These are phyloP conservation scores for Colaptes auratus DNA, from an alignment of 2,113 vertebrate species.

Conservation along the genomic window DNA sequence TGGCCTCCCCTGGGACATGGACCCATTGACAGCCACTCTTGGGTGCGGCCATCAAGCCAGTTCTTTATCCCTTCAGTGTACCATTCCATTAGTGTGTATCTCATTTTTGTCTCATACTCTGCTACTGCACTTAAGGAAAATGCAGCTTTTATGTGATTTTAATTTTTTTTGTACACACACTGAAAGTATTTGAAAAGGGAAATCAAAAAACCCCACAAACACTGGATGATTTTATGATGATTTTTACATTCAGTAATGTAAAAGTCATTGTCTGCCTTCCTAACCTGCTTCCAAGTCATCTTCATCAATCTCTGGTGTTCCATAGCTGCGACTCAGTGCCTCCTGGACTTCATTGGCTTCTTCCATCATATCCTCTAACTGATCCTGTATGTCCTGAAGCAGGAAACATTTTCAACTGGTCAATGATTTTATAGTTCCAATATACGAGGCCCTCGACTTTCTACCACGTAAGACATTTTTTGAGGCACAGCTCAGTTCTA, in stretches of 20 bases:
- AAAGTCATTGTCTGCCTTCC: conserved; percentile 1
- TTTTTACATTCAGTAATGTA: background rate
- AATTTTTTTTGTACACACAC: background rate
- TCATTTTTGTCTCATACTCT: background rate
- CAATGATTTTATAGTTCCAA: background rate
- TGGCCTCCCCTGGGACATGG: too few relatives aligned
- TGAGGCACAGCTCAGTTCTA: background rate
- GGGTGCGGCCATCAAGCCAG: too few relatives aligned
- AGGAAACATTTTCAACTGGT: background rate
- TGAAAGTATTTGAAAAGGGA: background rate
- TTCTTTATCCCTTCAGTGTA: background rate
- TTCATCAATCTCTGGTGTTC: conserved; percentile 94
- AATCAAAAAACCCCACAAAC: background rate
- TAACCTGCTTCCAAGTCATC: conserved; percentile 95
- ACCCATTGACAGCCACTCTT: too few relatives aligned
- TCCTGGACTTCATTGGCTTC: conserved; percentile 96
- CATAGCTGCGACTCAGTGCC: conserved; percentile 91
- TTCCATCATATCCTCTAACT: conserved; percentile 99
- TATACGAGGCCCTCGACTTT: background rate
- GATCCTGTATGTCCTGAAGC: conserved; percentile 91
- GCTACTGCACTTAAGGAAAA: background rate
- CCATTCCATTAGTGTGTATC: background rate
- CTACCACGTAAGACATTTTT: background rate
- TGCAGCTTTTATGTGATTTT: background rate
- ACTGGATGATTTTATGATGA: background rate